Percentiles rank a stretch among this genome's conserved stretches.
These are phyloP conservation scores for Hypsopygia costalis DNA, from an alignment of 2,888 invertebrate genomes.

Conservation along the genomic window DNA sequence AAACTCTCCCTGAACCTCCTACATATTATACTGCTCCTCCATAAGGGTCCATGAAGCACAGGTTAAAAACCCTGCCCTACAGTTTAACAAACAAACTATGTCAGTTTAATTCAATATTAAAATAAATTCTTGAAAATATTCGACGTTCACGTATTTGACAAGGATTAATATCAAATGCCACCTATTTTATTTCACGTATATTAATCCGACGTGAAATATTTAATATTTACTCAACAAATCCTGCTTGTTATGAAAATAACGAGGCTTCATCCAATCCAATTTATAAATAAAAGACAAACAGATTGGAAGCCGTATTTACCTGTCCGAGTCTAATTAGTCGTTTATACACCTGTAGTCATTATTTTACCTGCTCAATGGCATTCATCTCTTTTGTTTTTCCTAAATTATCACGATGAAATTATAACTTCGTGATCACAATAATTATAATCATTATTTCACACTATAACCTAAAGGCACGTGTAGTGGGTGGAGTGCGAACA, in stretches of 20 bases:
- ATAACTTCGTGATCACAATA: no score
- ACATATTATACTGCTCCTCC: no score
- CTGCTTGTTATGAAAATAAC: not conserved
- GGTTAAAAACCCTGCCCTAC: no score
- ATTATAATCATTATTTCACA: slow-evolving; percentile 18
- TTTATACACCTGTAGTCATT: slow-evolving; percentile 3
- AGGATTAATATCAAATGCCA: no score
- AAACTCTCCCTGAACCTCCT: no score
- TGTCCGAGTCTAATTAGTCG: not conserved
- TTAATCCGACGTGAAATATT: not conserved
- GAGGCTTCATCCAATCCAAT: not conserved
- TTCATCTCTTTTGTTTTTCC: no score
- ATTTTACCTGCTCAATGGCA: slow-evolving; percentile 8
- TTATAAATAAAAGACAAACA: not conserved
- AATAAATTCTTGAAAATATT: no score
- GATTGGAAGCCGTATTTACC: not conserved
- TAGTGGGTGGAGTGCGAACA: slow-evolving; percentile 66
- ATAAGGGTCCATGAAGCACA: no score
- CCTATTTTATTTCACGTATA: not conserved
- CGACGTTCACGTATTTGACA: no score
- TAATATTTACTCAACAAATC: not conserved
- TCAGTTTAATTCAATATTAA: no score
- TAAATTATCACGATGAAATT: no score
- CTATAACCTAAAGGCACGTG: slow-evolving; percentile 49
- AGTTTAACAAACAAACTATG: no score